These are phyloP conservation scores for Cetoscarus ocellatus DNA, from an alignment of 2,797 vertebrate species.

Conservation along the genomic window DNA sequence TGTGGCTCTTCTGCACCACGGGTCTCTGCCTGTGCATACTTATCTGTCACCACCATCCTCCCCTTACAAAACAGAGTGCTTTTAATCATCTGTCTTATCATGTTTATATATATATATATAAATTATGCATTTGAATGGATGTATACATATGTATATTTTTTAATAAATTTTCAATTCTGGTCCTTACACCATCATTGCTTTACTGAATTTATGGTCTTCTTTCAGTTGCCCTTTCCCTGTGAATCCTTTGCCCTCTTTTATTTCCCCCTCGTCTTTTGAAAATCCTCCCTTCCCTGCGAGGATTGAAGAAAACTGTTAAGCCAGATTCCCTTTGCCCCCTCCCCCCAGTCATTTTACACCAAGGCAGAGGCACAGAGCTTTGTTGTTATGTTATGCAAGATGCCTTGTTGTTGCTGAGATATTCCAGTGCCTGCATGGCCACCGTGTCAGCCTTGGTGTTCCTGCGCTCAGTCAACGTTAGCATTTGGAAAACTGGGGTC, in stretches of 20 bases:
- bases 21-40: neutral
- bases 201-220: neutral
- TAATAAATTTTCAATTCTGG: neutral
- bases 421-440: conserved; percentile 57
- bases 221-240: conserved; percentile 6
- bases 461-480: conserved; percentile 59
- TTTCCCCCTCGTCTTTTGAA: conserved; percentile 27
- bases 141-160: conserved; percentile 3
- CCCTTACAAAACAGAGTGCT: conserved; percentile 23
- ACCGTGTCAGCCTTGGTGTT: conserved; percentile 53
- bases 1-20: conserved; percentile 7
- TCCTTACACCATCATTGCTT: neutral
- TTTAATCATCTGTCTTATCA: conserved; percentile 21
- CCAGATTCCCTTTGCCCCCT: conserved; percentile 18
- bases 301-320: conserved; percentile 59
- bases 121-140: conserved; percentile 31
- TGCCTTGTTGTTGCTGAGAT: conserved; percentile 46
- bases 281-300: conserved; percentile 47
- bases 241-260: conserved; percentile 23
- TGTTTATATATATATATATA: conserved; percentile 38
- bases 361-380: conserved; percentile 55
- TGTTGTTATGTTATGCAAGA: conserved; percentile 72
- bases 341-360: conserved; percentile 34
- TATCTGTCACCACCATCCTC: neutral
- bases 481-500: conserved; percentile 47